Conservation (phyloP, 2,797 vertebrate species). For the Ispidina picta region DNA sequence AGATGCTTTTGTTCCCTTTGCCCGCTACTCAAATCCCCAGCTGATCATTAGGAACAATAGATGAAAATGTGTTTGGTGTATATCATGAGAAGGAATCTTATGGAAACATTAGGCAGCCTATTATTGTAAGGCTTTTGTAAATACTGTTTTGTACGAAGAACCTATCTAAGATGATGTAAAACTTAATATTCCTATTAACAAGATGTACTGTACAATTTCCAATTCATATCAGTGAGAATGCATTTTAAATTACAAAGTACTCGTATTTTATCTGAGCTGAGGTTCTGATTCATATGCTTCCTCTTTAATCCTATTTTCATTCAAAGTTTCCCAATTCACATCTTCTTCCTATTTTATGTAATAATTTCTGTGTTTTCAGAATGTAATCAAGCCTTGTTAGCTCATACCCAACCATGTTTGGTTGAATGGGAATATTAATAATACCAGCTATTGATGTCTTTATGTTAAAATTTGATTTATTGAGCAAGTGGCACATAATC, state of each 20-base stretch:
- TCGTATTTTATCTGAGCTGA: slow-evolving; percentile 35
- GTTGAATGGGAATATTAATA: slow-evolving; percentile 70
- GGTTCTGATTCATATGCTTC: slow-evolving; percentile 37
- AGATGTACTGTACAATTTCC: slow-evolving; percentile 28
- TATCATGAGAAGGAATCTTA: slow-evolving; percentile 49
- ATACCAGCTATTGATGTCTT: slow-evolving; percentile 64
- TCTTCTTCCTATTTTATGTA: slow-evolving; percentile 35
- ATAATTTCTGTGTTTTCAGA: slow-evolving; percentile 46
- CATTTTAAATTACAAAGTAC: slow-evolving; percentile 51
- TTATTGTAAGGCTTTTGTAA: slow-evolving; percentile 50
- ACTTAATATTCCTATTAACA: slow-evolving; percentile 66
- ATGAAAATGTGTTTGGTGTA: slow-evolving; percentile 32
- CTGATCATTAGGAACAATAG: slow-evolving; percentile 39
- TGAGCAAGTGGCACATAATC: slow-evolving; percentile 60
- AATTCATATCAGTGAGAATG: slow-evolving; percentile 19
- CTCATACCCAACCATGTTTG: slow-evolving; percentile 26
- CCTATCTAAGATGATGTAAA: slow-evolving; percentile 51
- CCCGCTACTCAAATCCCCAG: background rate
- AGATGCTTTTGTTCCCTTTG: background rate
- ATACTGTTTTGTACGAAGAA: slow-evolving; percentile 47
- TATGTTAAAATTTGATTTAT: slow-evolving; percentile 72
- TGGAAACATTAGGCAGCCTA: slow-evolving; percentile 43
- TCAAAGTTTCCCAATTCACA: slow-evolving; percentile 40
- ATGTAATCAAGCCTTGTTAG: slow-evolving; percentile 56
- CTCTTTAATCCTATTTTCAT: slow-evolving; percentile 47